These are phyloP conservation scores for Drosophila stalkeri DNA, from an alignment of 2,888 invertebrate genomes.

Conservation along the genomic window DNA sequence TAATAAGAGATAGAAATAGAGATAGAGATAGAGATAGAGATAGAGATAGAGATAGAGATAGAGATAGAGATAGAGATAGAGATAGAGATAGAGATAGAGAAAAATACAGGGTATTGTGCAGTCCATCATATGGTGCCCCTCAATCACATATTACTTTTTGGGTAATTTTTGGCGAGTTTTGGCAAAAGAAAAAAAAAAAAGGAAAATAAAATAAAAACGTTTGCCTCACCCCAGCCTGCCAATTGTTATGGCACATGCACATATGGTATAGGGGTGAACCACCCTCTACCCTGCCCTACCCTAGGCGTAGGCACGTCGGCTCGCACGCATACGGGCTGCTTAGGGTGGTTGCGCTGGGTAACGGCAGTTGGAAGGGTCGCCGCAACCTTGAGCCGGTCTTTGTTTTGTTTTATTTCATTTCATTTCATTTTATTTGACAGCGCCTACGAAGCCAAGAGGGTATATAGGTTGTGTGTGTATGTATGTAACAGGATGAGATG, in stretches of 20 bases:
- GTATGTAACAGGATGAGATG: background rate
- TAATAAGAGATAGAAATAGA: too few relatives aligned
- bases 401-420: background rate
- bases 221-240: conserved; percentile 30
- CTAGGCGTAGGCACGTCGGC: conserved; percentile 7
- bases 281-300: conserved; percentile 26
- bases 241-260: conserved; percentile 8
- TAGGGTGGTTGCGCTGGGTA: conserved; percentile 24
- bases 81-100: background rate
- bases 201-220: background rate
- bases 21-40: background rate
- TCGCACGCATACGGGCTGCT: conserved; percentile 2
- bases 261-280: conserved; percentile 31
- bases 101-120: background rate
- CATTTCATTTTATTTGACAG: too few relatives aligned
- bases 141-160: background rate
- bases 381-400: conserved; percentile 33
- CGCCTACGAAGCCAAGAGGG: background rate
- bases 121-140: background rate
- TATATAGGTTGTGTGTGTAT: background rate
- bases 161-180: conserved; percentile 38
- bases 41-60: background rate
- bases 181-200: background rate
- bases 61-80: background rate
- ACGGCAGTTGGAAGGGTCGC: conserved; percentile 54